phyloP scores from a whole-genome alignment of 2,797 vertebrate genomes.

The Sebastes goodei region DNA sequence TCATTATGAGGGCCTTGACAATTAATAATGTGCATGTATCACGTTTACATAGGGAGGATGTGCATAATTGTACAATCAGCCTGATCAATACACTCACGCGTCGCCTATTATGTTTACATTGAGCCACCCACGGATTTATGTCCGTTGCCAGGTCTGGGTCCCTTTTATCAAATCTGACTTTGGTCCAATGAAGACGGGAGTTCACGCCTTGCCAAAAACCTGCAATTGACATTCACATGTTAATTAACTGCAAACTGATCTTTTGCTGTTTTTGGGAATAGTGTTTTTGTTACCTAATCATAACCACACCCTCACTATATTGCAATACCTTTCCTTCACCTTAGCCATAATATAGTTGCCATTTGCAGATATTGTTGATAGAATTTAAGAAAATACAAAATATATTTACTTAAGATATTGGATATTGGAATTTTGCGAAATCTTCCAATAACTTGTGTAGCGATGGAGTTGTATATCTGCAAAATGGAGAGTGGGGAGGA shows the following conservation, averaged over 20 bases:
- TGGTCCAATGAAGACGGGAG: background rate
- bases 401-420: no score
- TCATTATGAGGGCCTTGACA: slow-evolving; percentile 22
- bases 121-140: no score
- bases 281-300: background rate
- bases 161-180: background rate
- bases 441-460: background rate
- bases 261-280: background rate
- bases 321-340: background rate
- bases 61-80: no score
- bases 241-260: background rate
- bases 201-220: background rate
- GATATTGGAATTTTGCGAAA: background rate
- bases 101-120: no score
- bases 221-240: background rate
- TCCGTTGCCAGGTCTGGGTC: no score
- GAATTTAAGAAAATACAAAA: background rate
- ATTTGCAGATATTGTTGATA: background rate
- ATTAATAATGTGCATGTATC: slow-evolving; percentile 17
- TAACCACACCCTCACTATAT: background rate
- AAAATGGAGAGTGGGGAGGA: background rate
- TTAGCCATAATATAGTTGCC: background rate
- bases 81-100: no score
- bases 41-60: no score
- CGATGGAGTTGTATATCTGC: background rate